Conservation (phyloP, 2,888 invertebrate genomes). For the Phaonia tiefii region DNA sequence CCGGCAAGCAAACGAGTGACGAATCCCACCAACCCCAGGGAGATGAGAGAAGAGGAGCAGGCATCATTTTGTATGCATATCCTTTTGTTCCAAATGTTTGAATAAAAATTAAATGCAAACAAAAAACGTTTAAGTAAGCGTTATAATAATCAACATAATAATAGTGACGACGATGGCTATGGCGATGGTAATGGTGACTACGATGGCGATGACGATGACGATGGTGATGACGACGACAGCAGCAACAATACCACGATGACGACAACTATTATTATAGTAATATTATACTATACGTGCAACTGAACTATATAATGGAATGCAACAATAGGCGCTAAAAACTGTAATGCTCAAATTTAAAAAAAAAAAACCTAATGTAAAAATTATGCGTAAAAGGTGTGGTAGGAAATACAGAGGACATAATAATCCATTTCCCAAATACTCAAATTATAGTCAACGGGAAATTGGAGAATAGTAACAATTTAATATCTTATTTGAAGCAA, state of each 20-base stretch:
- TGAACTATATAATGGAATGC: neutral
- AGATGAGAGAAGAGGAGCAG: neutral
- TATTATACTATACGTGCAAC: neutral
- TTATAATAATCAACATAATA: conserved; percentile 66
- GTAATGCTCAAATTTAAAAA: neutral
- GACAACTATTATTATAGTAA: neutral
- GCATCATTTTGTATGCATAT: conserved; percentile 28
- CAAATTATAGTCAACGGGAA: no score
- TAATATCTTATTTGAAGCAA: no score
- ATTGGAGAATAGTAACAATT: no score
- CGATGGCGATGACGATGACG: conserved; percentile 7
- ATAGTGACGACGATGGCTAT: conserved; percentile 44
- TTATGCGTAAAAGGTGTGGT: neutral
- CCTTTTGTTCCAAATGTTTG: conserved; percentile 67
- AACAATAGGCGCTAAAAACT: neutral
- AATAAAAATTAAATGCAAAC: conserved; percentile 66
- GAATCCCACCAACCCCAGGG: neutral
- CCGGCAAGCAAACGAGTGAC: neutral
- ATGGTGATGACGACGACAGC: conserved; percentile 13
- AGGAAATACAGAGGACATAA: no score
- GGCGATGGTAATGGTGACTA: conserved; percentile 12
- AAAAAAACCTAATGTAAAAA: neutral
- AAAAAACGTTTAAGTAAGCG: conserved; percentile 67
- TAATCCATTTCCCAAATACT: no score
- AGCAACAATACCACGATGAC: conserved; percentile 2